Conservation (phyloP, 2,797 vertebrate genomes). For the Clarias fuscus region DNA sequence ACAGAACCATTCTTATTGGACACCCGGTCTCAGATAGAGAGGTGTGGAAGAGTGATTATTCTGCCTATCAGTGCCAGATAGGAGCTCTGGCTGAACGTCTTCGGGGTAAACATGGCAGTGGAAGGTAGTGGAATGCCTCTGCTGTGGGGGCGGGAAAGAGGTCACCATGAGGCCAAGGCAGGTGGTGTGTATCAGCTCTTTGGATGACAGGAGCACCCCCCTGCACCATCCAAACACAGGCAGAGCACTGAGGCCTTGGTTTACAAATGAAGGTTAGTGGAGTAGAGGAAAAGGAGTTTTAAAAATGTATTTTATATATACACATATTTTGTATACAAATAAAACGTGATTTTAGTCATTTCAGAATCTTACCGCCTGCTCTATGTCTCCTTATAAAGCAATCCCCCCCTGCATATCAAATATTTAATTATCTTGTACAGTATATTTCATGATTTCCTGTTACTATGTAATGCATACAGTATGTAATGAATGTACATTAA, state of each 20-base stretch:
- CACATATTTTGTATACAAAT: not conserved
- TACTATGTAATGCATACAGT: not conserved
- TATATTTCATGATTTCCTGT: not conserved
- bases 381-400: not conserved
- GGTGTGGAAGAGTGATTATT: slow-evolving; percentile 22
- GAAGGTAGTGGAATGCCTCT: slow-evolving; percentile 80
- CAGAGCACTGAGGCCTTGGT: slow-evolving; percentile 43
- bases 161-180: slow-evolving; percentile 79
- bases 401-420: not conserved
- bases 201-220: slow-evolving; percentile 74
- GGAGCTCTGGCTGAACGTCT: slow-evolving; percentile 63
- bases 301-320: not conserved
- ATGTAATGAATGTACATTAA: slow-evolving; percentile 10
- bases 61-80: slow-evolving; percentile 25
- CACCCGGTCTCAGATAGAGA: slow-evolving; percentile 50
- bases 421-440: not conserved
- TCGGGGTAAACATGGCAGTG: slow-evolving; percentile 77
- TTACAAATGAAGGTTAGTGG: slow-evolving; percentile 26
- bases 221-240: slow-evolving; percentile 78
- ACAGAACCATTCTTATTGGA: slow-evolving; percentile 45
- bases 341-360: not conserved
- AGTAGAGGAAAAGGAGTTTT: not conserved
- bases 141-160: slow-evolving; percentile 74
- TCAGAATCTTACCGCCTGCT: not conserved
- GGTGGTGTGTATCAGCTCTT: slow-evolving; percentile 80